A percentile compares a stretch with the other conserved stretches of the same genome.
phyloP scores from a whole-genome alignment of 2,888 invertebrate species.

The Phania funesta region DNA sequence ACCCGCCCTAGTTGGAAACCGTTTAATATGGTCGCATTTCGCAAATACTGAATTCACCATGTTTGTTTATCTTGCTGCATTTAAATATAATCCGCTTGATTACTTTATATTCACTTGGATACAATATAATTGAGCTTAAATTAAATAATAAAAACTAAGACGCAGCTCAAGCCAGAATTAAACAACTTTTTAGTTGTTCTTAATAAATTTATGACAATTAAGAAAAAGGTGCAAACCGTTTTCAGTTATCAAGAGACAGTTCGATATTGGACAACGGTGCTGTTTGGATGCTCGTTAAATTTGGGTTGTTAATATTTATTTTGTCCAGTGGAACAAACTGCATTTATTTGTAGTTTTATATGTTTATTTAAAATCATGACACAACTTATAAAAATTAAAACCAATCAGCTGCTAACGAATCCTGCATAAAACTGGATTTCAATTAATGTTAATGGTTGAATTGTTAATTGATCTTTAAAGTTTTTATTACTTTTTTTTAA shows the following conservation, averaged over 20 bases:
- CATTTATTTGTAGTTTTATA: too few species aligned
- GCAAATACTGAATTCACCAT: too few species aligned
- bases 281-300: neutral
- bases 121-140: neutral
- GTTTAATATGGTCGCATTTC: too few species aligned
- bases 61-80: neutral
- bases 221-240: slow-evolving; percentile 42
- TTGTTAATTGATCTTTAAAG: neutral
- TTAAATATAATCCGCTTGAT: slow-evolving; percentile 8
- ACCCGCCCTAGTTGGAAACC: too few species aligned
- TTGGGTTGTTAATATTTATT: neutral
- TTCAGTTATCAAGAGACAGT: neutral
- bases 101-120: neutral
- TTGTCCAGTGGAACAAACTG: neutral
- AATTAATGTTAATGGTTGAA: neutral
- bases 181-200: slow-evolving; percentile 28
- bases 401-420: slow-evolving; percentile 9
- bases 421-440: neutral
- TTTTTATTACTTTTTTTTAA: neutral
- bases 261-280: neutral
- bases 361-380: slow-evolving; percentile 5
- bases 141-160: neutral
- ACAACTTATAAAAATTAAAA: slow-evolving; percentile 12
- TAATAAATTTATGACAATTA: slow-evolving; percentile 20
- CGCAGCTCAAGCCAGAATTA: neutral